Percentiles rank a stretch among this genome's conserved stretches.
phyloP scores from a whole-genome alignment of 2,113 vertebrate genomes.

The Gymnorhina tibicen region DNA sequence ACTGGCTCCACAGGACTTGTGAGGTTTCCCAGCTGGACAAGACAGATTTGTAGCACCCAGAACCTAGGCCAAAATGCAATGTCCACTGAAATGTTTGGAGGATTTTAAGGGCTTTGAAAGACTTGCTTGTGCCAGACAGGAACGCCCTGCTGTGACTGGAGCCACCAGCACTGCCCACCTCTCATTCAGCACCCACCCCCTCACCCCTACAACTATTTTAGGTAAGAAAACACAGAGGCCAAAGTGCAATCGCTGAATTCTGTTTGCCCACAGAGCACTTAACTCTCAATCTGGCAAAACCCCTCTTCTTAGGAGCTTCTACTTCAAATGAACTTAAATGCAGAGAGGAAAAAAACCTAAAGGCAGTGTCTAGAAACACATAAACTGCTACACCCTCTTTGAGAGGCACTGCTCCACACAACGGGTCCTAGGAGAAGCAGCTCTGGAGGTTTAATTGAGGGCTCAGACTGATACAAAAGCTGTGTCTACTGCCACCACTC shows the following conservation, averaged over 20 bases:
- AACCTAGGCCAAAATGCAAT: neutral
- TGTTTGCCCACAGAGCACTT: neutral
- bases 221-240: neutral
- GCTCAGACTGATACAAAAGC: neutral
- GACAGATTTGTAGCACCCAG: neutral
- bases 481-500: neutral
- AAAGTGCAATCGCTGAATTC: neutral
- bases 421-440: neutral
- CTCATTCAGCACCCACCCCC: neutral
- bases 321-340: neutral
- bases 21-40: neutral
- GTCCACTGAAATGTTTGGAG: neutral
- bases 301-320: neutral
- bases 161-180: neutral
- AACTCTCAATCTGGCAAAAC: neutral
- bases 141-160: rapidly evolving
- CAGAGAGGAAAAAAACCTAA: neutral
- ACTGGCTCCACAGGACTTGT: neutral
- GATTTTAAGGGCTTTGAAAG: neutral
- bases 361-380: neutral
- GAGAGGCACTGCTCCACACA: neutral
- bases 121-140: neutral
- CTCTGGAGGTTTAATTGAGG: neutral
- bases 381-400: neutral
- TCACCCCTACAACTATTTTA: neutral